phyloP scores from a whole-genome alignment of 2,113 vertebrate genomes.

The Paramormyrops kingsleyae region DNA sequence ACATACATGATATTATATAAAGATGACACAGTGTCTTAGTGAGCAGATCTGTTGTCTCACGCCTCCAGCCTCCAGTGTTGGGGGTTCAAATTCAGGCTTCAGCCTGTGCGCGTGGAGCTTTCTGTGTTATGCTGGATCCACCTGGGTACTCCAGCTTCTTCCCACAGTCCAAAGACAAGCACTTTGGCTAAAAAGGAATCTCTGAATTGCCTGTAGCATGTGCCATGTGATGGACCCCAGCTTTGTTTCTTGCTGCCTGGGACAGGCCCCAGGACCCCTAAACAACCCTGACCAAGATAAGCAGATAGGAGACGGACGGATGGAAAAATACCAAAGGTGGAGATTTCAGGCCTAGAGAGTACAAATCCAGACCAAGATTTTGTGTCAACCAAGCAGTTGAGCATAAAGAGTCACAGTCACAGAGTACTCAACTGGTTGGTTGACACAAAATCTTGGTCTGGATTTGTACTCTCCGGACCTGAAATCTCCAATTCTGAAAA shows the following conservation, averaged over 20 bases:
- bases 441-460: too few relatives aligned
- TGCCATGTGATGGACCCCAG: neutral
- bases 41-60: neutral
- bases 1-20: neutral
- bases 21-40: neutral
- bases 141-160: neutral
- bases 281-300: neutral
- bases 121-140: neutral
- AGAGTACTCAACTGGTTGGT: too few relatives aligned
- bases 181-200: neutral
- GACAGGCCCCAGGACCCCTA: neutral
- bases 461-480: too few relatives aligned
- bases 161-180: neutral
- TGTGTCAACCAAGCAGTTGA: too few relatives aligned
- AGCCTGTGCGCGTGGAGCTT: neutral
- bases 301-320: neutral
- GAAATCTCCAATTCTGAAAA: neutral
- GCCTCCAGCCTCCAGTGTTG: neutral
- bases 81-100: neutral
- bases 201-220: neutral
- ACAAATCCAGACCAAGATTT: too few relatives aligned
- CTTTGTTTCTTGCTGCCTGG: neutral
- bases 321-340: neutral
- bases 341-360: too few relatives aligned
- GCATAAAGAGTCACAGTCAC: too few relatives aligned